Conservation (phyloP, 2,113 vertebrate species). For the Lonchura striata region DNA sequence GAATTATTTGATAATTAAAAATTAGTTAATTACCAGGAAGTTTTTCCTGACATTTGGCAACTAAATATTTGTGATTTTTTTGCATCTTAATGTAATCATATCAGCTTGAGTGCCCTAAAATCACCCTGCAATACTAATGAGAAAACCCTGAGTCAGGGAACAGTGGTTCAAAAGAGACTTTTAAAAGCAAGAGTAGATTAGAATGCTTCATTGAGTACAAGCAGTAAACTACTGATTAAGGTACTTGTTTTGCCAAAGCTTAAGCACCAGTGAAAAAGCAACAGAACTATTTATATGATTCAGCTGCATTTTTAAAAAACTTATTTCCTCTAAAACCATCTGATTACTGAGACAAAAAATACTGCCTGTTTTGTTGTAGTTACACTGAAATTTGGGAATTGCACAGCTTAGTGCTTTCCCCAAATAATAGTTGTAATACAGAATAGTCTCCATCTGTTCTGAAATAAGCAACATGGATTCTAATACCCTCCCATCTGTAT, state of each 20-base stretch:
- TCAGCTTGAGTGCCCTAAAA: neutral
- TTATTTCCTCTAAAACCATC: neutral
- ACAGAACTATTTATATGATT: neutral
- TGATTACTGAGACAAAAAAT: neutral
- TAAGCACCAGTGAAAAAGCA: neutral
- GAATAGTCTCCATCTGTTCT: constrained; percentile 35
- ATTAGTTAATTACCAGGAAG: neutral
- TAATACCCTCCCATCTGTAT: neutral
- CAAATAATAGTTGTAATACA: constrained; percentile 5
- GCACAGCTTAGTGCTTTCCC: neutral
- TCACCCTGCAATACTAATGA: neutral
- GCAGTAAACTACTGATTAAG: neutral
- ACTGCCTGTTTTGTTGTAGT: neutral
- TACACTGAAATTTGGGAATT: neutral
- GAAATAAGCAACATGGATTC: neutral
- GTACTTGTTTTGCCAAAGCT: neutral
- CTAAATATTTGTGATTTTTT: neutral
- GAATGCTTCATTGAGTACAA: neutral
- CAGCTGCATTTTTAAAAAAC: neutral
- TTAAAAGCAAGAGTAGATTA: neutral
- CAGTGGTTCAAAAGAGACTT: neutral
- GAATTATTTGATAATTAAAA: neutral
- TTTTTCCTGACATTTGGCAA: neutral
- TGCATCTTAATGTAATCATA: neutral
- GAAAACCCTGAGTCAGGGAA: neutral